Conservation (phyloP, 30 jellyfish, hydroid and myxozoan genomes). For the Turritopsis dohrnii region DNA sequence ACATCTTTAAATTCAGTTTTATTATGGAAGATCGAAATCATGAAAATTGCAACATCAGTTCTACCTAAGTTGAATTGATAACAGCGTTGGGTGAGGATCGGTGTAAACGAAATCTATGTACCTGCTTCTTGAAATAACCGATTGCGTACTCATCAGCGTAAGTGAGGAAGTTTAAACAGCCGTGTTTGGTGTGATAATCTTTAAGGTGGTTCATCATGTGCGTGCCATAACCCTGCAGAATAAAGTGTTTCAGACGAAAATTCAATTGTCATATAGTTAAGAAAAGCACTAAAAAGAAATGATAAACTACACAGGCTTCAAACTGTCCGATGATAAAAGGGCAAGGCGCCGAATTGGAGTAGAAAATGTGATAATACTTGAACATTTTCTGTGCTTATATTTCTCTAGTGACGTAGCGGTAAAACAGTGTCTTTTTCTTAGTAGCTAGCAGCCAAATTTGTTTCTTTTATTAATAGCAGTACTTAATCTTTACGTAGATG, state of each 20-base stretch:
- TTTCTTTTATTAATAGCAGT: background rate
- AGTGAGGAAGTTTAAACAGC: constrained; percentile 70
- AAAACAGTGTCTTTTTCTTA: too few species aligned
- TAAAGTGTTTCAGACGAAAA: background rate
- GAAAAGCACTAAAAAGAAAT: background rate
- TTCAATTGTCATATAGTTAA: background rate
- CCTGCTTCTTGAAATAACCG: constrained; percentile 97
- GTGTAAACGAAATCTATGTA: background rate
- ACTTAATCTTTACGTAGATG: background rate
- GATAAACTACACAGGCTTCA: background rate
- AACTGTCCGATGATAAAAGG: too few species aligned
- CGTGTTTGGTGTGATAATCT: constrained; percentile 85
- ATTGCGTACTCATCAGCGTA: constrained; percentile 96
- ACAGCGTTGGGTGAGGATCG: too few species aligned
- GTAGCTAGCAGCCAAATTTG: too few species aligned
- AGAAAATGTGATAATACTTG: too few species aligned
- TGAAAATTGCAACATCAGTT: too few species aligned
- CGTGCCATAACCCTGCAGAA: constrained; percentile 87
- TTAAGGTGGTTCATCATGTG: constrained; percentile 97
- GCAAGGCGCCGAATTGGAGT: too few species aligned
- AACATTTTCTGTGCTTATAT: too few species aligned
- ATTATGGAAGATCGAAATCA: too few species aligned
- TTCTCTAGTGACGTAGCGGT: too few species aligned
- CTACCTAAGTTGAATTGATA: too few species aligned
- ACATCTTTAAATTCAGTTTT: too few species aligned